Evolutionary conservation across 2,113 vertebrate species (phyloP), one percentile per base, ranked within the genome.

Genomic region (Clarias magur): DNA sequence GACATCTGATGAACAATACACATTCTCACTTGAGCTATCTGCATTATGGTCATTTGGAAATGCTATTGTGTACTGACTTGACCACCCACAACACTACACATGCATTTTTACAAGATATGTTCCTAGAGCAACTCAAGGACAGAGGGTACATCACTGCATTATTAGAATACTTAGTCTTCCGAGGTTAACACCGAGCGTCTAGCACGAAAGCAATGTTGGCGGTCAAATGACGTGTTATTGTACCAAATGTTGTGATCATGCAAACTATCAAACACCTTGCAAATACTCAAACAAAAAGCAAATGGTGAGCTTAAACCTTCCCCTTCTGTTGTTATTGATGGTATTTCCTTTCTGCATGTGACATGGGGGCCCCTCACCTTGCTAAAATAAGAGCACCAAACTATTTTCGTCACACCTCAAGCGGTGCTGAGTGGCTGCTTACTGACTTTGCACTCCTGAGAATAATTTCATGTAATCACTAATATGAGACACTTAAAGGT

Each of bases 291-390:
- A 85, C 57, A 60, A 60, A 80, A 60, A 54, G 17, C 38, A 59
- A 68, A 73, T 4, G 11, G 59, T 12, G 27, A 54, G 56, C 78
- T 79, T 78, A 83, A 75, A 34, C 81, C 17, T 25, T 0, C 27
- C 75, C 38, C 57, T 85, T 53, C 65, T 53, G 67, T 85, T 56
- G 80, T 85, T 60, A 79, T 54, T 79, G 60, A 63, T 79, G 73
- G 25, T 53, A 85, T 78, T 85, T 85, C 38, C 73, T 78, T 85
- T 79, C 73, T 56, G 42, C 56, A 54, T 63, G 19, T 21, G 54
- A 54, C 73, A 76, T 79, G 27, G 38, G 21, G 84, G 59, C 73
- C 63, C 34, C 25, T 76, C 72, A 76, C 38, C 4, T 10, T 54
- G 54, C 68, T 75, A 75, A 85, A 85, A 65, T 85, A 79, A 85